A percentile compares a stretch with the other conserved stretches of the same genome.
These are phyloP conservation scores for Idaea straminata DNA, from an alignment of 2,888 invertebrate genomes.

Conservation along the genomic window DNA sequence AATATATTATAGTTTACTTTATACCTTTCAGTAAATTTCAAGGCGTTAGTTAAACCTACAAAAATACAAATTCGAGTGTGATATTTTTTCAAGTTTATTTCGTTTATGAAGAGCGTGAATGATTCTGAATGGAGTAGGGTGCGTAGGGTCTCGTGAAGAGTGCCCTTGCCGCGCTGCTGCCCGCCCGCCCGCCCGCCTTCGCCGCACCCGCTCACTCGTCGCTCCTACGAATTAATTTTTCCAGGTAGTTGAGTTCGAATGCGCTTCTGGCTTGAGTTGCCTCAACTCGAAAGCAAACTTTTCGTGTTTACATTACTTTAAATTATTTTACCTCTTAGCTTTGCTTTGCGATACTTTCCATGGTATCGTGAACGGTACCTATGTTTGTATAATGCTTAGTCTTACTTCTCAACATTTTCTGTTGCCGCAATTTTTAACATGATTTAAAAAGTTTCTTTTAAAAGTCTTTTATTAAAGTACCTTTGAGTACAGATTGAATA, in stretches of 20 bases:
- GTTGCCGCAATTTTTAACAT: not conserved
- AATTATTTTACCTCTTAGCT: constrained; percentile 70
- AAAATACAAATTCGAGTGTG: constrained; percentile 37
- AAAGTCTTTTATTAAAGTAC: not conserved
- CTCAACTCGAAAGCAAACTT: constrained; percentile 74
- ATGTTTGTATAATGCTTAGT: constrained; percentile 49
- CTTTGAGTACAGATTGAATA: not conserved
- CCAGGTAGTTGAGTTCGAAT: constrained; percentile 77
- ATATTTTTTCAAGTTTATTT: constrained; percentile 51
- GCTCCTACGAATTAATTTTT: constrained; percentile 74
- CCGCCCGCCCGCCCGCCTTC: constrained; percentile 21
- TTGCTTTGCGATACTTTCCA: constrained; percentile 61
- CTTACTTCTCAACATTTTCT: not conserved
- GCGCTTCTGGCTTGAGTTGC: constrained; percentile 71
- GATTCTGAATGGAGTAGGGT: constrained; percentile 48
- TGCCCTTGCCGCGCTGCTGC: constrained; percentile 36
- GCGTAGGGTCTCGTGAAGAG: constrained; percentile 35
- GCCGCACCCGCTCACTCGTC: constrained; percentile 9
- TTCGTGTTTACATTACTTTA: constrained; percentile 76
- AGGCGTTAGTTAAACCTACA: constrained; percentile 21
- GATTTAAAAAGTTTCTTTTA: not conserved
- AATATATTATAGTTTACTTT: too few relatives aligned
- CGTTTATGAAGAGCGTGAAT: constrained; percentile 54
- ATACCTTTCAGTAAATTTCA: constrained; percentile 32
- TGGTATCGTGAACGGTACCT: constrained; percentile 53